Evolutionary conservation across 2,797 vertebrate species (phyloP).

Genomic region (Neomorphus geoffroyi): DNA sequence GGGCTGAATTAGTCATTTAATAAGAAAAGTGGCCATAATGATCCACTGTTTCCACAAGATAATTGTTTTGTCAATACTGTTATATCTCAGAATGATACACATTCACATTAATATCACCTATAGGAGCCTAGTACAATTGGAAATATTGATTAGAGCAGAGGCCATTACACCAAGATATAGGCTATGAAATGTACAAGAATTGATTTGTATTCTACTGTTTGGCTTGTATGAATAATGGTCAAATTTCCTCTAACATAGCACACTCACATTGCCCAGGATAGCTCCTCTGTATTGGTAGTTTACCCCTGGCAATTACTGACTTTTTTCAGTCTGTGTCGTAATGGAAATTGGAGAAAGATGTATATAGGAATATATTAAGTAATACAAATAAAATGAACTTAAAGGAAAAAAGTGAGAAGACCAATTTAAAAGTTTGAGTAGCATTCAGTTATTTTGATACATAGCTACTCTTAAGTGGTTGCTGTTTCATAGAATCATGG

Average conservation of each 20-base stretch:
- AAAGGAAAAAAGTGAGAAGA: not conserved
- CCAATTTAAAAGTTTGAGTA: not conserved
- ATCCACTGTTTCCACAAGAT: slow-evolving; percentile 8
- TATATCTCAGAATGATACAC: slow-evolving; percentile 19
- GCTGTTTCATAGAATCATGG: not conserved
- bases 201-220: not conserved
- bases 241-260: not conserved
- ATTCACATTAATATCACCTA: slow-evolving; percentile 7
- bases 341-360: not conserved
- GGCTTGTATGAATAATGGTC: not conserved
- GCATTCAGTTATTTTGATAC: not conserved
- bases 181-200: not conserved
- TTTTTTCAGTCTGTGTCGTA: not conserved
- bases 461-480: not conserved
- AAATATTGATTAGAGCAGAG: slow-evolving; percentile 22
- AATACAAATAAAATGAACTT: not conserved
- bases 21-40: not conserved
- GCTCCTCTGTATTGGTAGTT: not conserved
- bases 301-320: not conserved
- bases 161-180: not conserved
- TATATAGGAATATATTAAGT: not conserved
- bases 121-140: not conserved
- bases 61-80: slow-evolving; percentile 47
- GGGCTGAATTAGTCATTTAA: slow-evolving; percentile 14
- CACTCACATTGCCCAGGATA: not conserved